These are phyloP conservation scores for Panorpa germanica DNA, from an alignment of 2,888 invertebrate genomes.

Conservation along the genomic window DNA sequence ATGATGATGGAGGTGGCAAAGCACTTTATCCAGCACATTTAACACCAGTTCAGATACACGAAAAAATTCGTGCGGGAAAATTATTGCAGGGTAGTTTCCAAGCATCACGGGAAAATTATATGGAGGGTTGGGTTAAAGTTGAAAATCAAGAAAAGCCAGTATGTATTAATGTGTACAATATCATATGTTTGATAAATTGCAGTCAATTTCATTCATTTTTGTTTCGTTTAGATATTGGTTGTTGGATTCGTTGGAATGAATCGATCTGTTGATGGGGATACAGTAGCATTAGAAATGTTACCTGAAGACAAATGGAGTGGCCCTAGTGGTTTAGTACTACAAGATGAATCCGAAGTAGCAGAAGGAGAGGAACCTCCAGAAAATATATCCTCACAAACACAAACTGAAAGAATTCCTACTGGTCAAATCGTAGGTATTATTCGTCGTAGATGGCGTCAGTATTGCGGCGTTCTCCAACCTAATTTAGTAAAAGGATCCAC, in stretches of 20 bases:
- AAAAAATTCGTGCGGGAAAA: constrained; percentile 58
- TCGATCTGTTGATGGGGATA: constrained; percentile 86
- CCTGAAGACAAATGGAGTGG: constrained; percentile 79
- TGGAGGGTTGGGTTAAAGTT: constrained; percentile 76
- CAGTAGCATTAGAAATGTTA: constrained; percentile 78
- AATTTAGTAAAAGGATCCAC: constrained; percentile 48
- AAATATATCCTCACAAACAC: constrained; percentile 15
- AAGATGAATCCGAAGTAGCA: constrained; percentile 53
- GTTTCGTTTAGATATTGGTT: constrained; percentile 42
- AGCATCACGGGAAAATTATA: constrained; percentile 82
- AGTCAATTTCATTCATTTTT: constrained; percentile 3
- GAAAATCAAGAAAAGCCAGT: constrained; percentile 65
- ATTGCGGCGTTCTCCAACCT: constrained; percentile 85
- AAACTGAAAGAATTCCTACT: constrained; percentile 36
- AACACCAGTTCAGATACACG: constrained; percentile 53
- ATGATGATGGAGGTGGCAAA: constrained; percentile 33
- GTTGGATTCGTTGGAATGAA: constrained; percentile 78
- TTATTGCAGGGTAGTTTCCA: constrained; percentile 64
- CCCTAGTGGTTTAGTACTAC: constrained; percentile 69
- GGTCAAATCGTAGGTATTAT: constrained; percentile 87
- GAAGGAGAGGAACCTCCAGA: constrained; percentile 23
- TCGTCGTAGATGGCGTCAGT: constrained; percentile 90
- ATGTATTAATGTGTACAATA: constrained; percentile 19
- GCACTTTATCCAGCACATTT: constrained; percentile 74
- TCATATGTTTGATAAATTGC: constrained; percentile 9